Base-by-base conservation (phyloP, 1,140 invertebrate genomes). In the Telenomus remus region DNA sequence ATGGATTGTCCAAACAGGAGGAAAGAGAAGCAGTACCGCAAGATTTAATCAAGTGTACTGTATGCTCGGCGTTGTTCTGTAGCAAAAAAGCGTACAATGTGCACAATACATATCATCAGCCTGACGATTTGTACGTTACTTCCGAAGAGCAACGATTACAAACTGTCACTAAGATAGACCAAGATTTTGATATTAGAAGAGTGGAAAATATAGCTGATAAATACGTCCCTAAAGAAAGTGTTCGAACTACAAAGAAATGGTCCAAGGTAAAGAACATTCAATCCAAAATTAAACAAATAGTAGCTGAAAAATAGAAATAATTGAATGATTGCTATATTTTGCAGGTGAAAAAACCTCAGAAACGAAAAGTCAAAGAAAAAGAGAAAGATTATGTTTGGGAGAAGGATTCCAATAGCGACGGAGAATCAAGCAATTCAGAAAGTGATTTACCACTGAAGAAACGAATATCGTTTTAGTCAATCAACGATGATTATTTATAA, bases 21-120 rank as follows among this genome's bases (percentile, higher is more conserved):
- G 89, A 91, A 86, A 80, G 90, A 83, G 84, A 89, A 76, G 76
- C 73, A 19, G 72, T 87, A 47, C 91, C 91, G 8, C 85, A 87
- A 39, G 89, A 91, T 73, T 83, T 91, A 15, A 85, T 91, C 8
- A 89, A 91, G 61, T 93, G 92, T 80, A 92, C 91, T 12, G 89
- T 91, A 3, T 93, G 92, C 78, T 89, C 92, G 68, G 92, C 91
- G 48, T 81, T 92, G 12, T 93, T 93, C 79, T 92, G 90, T 71
- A 92, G 90, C 76, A 89, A 92, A 79, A 90, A 89, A 82, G 92
- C 91, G 1, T 93, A 92, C 81, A 90, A 92, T 56, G 85, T 89
- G 43, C 92, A 93, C 71, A 89, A 91, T 35, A 89, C 88, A 59
- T 92, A 91, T 81, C 92, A 93, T 81, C 87, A 89, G 33, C 86